phyloP scores from a whole-genome alignment of 2,888 invertebrate genomes.

The Pelosia muscerda region DNA sequence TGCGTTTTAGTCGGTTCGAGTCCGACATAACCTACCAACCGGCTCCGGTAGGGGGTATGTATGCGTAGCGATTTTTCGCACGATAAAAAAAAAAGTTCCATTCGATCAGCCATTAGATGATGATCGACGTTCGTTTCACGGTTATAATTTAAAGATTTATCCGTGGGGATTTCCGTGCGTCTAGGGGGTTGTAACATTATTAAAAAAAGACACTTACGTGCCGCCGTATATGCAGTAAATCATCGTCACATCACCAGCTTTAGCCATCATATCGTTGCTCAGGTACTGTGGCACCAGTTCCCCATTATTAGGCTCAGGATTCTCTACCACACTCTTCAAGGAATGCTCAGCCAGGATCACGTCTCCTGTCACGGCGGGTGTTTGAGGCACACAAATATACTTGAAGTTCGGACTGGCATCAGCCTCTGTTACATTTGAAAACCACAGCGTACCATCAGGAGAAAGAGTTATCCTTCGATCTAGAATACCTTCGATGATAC shows the following conservation, averaged over 20 bases:
- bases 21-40: no score
- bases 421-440: slow-evolving; percentile 67
- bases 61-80: no score
- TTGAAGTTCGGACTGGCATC: slow-evolving; percentile 63
- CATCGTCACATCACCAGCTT: slow-evolving; percentile 64
- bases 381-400: slow-evolving; percentile 71
- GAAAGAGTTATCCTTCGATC: slow-evolving; percentile 64
- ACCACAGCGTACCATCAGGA: slow-evolving; percentile 70
- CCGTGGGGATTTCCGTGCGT: no score
- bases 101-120: no score
- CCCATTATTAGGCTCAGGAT: slow-evolving; percentile 55
- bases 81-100: no score
- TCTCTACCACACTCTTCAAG: slow-evolving; percentile 59
- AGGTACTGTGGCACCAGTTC: slow-evolving; percentile 69
- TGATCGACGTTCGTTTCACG: no score
- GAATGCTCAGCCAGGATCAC: slow-evolving; percentile 68
- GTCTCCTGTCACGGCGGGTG: slow-evolving; percentile 61
- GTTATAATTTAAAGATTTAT: no score
- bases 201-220: slow-evolving; percentile 63
- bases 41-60: no score
- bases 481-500: slow-evolving; percentile 52
- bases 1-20: no score
- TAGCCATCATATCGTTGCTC: slow-evolving; percentile 64
- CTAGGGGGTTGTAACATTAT: neutral
- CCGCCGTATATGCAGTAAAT: slow-evolving; percentile 79